These are phyloP conservation scores for Deroplatys truncata DNA, from an alignment of 2,888 invertebrate genomes.

Conservation along the genomic window DNA sequence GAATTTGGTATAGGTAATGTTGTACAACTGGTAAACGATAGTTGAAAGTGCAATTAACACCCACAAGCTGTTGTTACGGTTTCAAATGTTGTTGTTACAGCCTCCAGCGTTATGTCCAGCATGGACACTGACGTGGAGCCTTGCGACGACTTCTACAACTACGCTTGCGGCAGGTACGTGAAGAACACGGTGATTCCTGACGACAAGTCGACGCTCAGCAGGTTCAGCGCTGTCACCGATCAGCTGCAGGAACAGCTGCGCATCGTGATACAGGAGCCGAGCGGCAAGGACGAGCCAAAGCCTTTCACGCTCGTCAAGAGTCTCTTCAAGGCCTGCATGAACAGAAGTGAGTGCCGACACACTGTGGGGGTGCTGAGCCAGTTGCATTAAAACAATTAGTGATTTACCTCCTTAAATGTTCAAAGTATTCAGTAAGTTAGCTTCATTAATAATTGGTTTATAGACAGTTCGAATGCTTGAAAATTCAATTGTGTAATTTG, in stretches of 20 bases:
- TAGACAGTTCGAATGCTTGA: too few relatives aligned
- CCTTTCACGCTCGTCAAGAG: conserved; percentile 75
- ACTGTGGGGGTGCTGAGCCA: too few relatives aligned
- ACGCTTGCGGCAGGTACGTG: conserved; percentile 73
- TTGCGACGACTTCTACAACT: conserved; percentile 79
- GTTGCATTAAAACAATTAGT: too few relatives aligned
- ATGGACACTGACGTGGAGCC: conserved; percentile 70
- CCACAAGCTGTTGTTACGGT: too few relatives aligned
- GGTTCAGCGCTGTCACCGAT: conserved; percentile 68
- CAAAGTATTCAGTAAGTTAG: too few relatives aligned
- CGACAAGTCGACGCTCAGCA: conserved; percentile 68
- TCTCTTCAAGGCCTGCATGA: conserved; percentile 84
- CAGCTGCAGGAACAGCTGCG: conserved; percentile 69
- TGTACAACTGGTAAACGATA: too few relatives aligned
- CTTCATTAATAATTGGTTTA: too few relatives aligned
- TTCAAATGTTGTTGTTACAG: conserved; percentile 46
- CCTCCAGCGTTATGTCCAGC: conserved; percentile 64
- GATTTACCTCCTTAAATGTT: too few relatives aligned
- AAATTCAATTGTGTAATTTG: too few relatives aligned
- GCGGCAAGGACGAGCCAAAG: conserved; percentile 53
- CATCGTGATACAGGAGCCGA: conserved; percentile 63
- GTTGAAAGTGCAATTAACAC: too few relatives aligned
- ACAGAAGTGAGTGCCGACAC: conserved; percentile 80
- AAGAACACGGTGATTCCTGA: conserved; percentile 71
- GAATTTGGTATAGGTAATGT: too few relatives aligned